phyloP scores from a whole-genome alignment of 2,113 vertebrate genomes.

The Gobio gobio region DNA sequence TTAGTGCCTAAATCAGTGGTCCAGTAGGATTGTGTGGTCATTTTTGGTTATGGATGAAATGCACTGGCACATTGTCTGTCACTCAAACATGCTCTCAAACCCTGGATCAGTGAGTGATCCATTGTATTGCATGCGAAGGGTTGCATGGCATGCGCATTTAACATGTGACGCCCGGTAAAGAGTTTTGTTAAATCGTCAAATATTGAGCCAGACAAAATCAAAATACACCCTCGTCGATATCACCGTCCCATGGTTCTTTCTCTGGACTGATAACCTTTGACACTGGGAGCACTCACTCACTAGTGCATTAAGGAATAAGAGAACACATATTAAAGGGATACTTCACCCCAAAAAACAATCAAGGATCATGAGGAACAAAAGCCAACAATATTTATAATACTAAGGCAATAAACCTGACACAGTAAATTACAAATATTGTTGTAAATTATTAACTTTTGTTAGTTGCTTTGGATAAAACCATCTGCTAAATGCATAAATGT shows the following conservation, averaged over 20 bases:
- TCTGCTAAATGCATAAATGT: background rate
- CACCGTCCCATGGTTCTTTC: conserved; percentile 31
- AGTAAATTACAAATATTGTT: too few relatives aligned
- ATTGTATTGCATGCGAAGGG: conserved; percentile 40
- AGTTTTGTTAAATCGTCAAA: conserved; percentile 57
- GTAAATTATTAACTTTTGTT: background rate
- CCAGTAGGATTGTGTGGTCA: conserved; percentile 42
- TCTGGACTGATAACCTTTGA: conserved; percentile 53
- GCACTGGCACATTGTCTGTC: background rate
- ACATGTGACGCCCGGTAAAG: conserved; percentile 8
- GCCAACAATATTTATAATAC: background rate
- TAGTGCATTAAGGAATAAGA: background rate
- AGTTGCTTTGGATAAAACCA: background rate
- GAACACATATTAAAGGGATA: background rate
- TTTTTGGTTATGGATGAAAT: conserved; percentile 47
- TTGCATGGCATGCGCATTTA: conserved; percentile 43
- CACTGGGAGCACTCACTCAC: conserved; percentile 44
- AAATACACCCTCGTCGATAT: conserved; percentile 53
- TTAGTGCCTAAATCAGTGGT: conserved; percentile 39
- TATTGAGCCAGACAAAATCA: conserved; percentile 47
- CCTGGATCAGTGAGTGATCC: conserved; percentile 50
- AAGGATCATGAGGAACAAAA: background rate
- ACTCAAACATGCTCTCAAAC: background rate
- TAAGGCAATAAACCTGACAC: background rate
- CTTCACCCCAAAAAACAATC: background rate